Conservation (phyloP, 92 coral and sea anemone genomes). For the Epizoanthus ramosus region DNA sequence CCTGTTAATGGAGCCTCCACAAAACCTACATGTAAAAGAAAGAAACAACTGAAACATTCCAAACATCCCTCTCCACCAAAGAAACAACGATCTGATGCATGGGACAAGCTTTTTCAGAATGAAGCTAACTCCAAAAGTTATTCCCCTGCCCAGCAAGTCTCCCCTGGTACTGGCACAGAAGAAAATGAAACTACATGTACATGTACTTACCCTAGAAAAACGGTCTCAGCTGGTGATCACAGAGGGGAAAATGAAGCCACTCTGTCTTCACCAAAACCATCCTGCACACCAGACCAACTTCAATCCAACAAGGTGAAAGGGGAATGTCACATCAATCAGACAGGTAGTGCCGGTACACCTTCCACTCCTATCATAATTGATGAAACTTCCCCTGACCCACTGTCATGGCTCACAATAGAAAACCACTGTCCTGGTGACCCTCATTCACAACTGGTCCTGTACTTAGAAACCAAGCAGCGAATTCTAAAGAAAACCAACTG, state of each 20-base stretch:
- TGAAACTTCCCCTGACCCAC: not conserved
- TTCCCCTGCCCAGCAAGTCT: too few relatives aligned
- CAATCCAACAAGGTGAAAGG: not conserved
- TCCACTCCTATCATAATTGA: not conserved
- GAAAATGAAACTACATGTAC: too few relatives aligned
- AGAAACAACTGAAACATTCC: not conserved
- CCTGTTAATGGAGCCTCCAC: slow-evolving; percentile 49
- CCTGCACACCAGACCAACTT: not conserved
- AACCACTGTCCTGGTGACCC: slow-evolving; percentile 17
- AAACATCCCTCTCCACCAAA: slow-evolving; percentile 4
- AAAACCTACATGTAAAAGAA: slow-evolving; percentile 7
- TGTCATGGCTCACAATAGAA: slow-evolving; percentile 21
- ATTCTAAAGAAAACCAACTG: slow-evolving; percentile 22
- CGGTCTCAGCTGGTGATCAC: too few relatives aligned
- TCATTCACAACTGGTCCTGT: not conserved
- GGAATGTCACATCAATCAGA: not conserved
- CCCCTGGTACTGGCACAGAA: too few relatives aligned
- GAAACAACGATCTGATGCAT: not conserved
- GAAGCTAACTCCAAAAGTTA: not conserved
- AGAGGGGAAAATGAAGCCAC: too few relatives aligned
- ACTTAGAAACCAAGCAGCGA: slow-evolving; percentile 19
- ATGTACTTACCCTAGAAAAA: too few relatives aligned
- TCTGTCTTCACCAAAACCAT: not conserved
- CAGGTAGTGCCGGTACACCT: not conserved
- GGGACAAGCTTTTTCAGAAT: slow-evolving; percentile 3